These are phyloP conservation scores for Sminthopsis crassicaudata DNA, from an alignment of 2,113 vertebrate species.

Conservation along the genomic window DNA sequence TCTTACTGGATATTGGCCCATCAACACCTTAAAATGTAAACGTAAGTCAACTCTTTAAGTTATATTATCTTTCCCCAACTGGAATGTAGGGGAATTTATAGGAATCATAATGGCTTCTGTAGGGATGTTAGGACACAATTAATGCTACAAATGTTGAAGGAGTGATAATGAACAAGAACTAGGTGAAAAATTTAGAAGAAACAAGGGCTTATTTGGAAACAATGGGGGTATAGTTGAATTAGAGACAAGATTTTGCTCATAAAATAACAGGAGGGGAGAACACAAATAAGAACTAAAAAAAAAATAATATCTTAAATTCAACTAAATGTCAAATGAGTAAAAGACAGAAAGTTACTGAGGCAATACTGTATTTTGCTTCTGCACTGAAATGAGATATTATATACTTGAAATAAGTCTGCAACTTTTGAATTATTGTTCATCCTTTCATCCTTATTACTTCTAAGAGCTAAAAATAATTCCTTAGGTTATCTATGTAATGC, in stretches of 20 bases:
- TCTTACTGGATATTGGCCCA: conserved; percentile 84
- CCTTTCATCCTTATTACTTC: background rate
- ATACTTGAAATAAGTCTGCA: conserved; percentile 5
- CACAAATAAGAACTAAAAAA: background rate
- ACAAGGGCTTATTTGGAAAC: background rate
- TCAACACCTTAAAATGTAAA: conserved; percentile 84
- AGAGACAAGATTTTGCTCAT: background rate
- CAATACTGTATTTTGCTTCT: background rate
- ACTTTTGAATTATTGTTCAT: background rate
- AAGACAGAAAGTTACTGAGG: background rate
- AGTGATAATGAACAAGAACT: background rate
- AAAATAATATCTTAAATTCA: background rate
- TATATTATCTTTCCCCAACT: background rate
- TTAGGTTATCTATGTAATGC: background rate
- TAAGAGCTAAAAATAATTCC: background rate
- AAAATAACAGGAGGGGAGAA: background rate
- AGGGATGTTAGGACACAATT: background rate
- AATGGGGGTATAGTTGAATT: background rate
- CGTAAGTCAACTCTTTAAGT: conserved; percentile 84
- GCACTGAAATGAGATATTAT: conserved; percentile 27
- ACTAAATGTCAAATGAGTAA: background rate
- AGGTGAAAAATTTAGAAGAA: background rate
- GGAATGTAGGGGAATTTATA: background rate
- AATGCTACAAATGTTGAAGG: background rate
- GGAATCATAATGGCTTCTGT: background rate